Base-by-base conservation (phyloP, 2,797 vertebrate genomes). In the Neomorphus geoffroyi region DNA sequence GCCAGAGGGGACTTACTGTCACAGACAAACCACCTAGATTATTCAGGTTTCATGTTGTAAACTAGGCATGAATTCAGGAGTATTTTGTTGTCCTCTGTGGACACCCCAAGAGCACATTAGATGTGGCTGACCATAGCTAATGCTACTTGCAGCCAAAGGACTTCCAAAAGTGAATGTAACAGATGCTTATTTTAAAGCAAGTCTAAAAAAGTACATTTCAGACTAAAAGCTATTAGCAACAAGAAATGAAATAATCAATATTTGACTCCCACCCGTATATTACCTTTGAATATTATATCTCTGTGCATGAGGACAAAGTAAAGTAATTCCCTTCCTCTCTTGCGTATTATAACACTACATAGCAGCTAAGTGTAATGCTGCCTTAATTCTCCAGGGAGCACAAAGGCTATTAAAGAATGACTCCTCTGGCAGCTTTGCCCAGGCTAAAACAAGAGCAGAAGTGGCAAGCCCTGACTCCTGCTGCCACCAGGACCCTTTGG, bases 401-500 rank as follows among this genome's bases (percentile, higher is more conserved):
- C 19, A 60, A 45, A 66, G 62, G 28, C 11, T 6, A 8, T 18
- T 57, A 35, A 60, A 0, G 4, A 69, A 50, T 51, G 3, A 27
- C 14, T 32, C 6, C 23, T 64, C 84, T 3, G 2, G 43, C 24
- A 94, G 19, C 21, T 71, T 86, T 66, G 18, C 5, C 17, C 21
- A 14, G 0, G 2, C 18, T 65, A 23, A 86, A 80, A 71, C 21
- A 78, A 60, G 11, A 0, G 0, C 22, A 53, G 61, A n/a, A 54
- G 61, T 54, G 32, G 13, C 13, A 65, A 88, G 12, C 1, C 17
- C 6, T 3, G 3, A 11, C 24, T 67, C 11, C 45, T 84, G 41
- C 50, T 80, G 23, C 30, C 19, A 15, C 18, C 4, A 1, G 1
- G 0, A 8, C 4, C 19, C 6, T 33, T 17, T 14, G 23, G 14